Conservation (phyloP, 1,140 invertebrate species). For the Odontomachus brunneus region DNA sequence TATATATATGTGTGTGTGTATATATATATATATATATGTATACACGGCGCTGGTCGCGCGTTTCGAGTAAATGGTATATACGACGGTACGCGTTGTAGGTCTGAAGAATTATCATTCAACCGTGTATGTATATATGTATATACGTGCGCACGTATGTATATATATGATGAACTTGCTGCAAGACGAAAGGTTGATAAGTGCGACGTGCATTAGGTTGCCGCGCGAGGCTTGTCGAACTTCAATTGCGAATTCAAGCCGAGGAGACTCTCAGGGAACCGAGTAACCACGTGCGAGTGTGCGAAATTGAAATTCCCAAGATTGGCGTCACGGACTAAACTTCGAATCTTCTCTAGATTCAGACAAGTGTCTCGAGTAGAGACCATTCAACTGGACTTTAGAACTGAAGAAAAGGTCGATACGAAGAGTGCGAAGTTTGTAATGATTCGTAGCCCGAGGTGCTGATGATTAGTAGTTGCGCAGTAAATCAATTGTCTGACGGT, state of each 20-base stretch:
- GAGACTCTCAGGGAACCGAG: background rate
- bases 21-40: no score
- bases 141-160: no score
- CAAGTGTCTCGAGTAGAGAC: background rate
- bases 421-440: no score
- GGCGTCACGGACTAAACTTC: constrained; percentile 20
- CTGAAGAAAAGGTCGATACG: background rate
- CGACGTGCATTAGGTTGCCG: background rate
- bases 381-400: background rate
- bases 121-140: background rate
- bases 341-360: background rate
- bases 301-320: background rate
- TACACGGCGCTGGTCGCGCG: constrained; percentile 6
- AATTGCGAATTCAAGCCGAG: background rate
- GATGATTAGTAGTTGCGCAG: no score
- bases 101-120: constrained; percentile 8
- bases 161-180: background rate
- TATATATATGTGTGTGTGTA: no score
- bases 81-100: constrained; percentile 21
- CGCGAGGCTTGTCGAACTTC: background rate
- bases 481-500: background rate
- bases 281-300: background rate
- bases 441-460: no score
- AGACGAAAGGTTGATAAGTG: background rate
- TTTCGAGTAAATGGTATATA: constrained; percentile 28